A percentile compares a stretch with the other conserved stretches of the same genome.
phyloP scores from a whole-genome alignment of 2,113 vertebrate species.

The Willisornis vidua region DNA sequence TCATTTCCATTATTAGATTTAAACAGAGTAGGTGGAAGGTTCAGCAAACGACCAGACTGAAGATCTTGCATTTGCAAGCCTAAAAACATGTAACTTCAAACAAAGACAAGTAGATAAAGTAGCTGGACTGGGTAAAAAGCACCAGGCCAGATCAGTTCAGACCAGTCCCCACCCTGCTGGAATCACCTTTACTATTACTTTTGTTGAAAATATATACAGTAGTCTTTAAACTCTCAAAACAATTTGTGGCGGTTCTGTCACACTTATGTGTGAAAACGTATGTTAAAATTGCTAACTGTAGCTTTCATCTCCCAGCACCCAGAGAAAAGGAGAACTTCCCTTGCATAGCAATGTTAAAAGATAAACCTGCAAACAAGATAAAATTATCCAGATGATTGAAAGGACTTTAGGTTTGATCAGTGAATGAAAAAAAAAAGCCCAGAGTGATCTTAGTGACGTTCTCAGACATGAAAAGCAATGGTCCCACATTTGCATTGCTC shows the following conservation, averaged over 20 bases:
- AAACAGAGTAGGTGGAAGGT: not conserved
- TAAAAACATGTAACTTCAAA: not conserved
- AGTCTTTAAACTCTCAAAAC: not conserved
- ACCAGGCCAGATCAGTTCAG: not conserved
- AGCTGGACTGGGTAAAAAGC: not conserved
- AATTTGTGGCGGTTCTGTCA: not conserved
- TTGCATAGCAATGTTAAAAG: not conserved
- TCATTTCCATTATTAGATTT: not conserved
- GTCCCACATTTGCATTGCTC: not conserved
- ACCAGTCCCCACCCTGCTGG: not conserved
- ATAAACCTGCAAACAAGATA: not conserved
- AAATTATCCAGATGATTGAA: not conserved
- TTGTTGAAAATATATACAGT: not conserved
- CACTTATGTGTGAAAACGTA: not conserved
- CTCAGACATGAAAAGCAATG: not conserved
- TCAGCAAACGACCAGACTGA: not conserved
- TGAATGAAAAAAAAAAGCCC: not conserved
- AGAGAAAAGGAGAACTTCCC: not conserved
- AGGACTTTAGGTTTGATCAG: not conserved
- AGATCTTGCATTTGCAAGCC: not conserved
- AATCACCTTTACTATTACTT: not conserved
- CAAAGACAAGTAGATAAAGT: not conserved
- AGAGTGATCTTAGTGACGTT: not conserved
- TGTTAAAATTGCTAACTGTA: not conserved
- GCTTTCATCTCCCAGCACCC: not conserved